Percentiles rank a stretch among this genome's conserved stretches.
Conservation (phyloP, 2,797 vertebrate species). For the Hemitrygon akajei region DNA sequence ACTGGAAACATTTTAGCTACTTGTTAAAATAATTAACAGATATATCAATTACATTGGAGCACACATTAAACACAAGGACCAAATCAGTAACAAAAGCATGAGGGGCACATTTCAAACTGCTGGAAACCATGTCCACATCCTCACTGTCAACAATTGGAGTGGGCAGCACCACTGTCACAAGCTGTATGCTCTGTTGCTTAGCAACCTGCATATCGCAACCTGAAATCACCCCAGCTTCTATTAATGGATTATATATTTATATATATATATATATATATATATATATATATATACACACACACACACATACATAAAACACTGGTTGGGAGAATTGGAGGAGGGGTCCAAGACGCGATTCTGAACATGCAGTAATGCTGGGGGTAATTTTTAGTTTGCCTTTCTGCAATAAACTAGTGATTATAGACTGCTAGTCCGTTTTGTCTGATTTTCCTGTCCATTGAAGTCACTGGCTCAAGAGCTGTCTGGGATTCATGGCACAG, state of each 20-base stretch:
- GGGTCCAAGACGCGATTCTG: background rate
- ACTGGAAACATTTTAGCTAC: background rate
- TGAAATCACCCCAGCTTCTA: background rate
- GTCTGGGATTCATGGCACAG: background rate
- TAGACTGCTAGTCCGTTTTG: background rate
- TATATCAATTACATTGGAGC: background rate
- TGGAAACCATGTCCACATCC: conserved; percentile 12
- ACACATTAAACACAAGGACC: background rate
- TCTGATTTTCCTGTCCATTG: background rate
- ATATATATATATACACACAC: no score
- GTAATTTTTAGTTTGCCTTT: background rate
- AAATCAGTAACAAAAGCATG: conserved; percentile 12
- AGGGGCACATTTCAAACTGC: background rate
- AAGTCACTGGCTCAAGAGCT: background rate
- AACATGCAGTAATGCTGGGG: background rate
- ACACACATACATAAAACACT: background rate
- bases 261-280: no score
- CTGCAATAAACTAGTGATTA: background rate
- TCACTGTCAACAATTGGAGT: conserved; percentile 18
- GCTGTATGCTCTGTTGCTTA: conserved; percentile 27
- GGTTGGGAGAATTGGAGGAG: background rate
- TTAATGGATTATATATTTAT: background rate
- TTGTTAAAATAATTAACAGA: conserved; percentile 13
- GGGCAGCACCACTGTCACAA: background rate
- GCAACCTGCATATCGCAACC: conserved; percentile 23